phyloP scores from a whole-genome alignment of 2,797 vertebrate genomes.

The Poeciliopsis gracilis region DNA sequence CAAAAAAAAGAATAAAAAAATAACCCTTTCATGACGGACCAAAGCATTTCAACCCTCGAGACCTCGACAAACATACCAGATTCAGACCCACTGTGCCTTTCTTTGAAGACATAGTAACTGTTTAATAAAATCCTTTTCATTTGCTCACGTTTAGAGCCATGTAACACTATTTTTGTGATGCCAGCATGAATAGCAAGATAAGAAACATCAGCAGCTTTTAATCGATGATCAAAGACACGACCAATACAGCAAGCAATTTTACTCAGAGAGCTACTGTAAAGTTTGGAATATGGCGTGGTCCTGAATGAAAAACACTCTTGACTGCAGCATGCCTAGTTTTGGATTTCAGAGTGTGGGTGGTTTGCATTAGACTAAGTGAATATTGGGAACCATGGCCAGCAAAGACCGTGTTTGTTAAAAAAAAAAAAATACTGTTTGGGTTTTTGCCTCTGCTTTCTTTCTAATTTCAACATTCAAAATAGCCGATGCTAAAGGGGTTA shows the following conservation, averaged over 20 bases:
- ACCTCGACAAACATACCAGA: background rate
- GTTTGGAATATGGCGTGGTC: conserved; percentile 44
- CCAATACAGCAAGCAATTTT: conserved; percentile 40
- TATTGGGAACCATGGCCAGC: conserved; percentile 53
- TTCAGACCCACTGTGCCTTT: background rate
- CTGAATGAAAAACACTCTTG: conserved; percentile 59
- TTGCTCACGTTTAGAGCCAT: background rate
- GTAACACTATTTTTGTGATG: conserved; percentile 1
- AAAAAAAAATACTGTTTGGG: conserved; percentile 49
- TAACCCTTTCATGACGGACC: background rate
- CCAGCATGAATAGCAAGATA: background rate
- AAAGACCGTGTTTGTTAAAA: conserved; percentile 62
- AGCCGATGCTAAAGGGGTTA: conserved; percentile 64
- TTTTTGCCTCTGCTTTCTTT: conserved; percentile 42
- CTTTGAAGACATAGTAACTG: background rate
- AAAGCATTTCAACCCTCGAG: background rate
- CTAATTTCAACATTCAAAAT: conserved; percentile 51
- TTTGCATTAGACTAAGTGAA: conserved; percentile 68
- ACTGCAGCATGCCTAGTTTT: conserved; percentile 31
- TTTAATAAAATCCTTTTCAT: background rate
- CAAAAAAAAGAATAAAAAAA: background rate
- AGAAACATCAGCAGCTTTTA: conserved; percentile 47
- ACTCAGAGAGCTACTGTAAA: conserved; percentile 41
- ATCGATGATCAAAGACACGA: conserved; percentile 49
- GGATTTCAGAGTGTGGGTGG: conserved; percentile 56